These are phyloP conservation scores for Dreissena rostriformis DNA, from an alignment of 1,140 invertebrate genomes.

Conservation along the genomic window DNA sequence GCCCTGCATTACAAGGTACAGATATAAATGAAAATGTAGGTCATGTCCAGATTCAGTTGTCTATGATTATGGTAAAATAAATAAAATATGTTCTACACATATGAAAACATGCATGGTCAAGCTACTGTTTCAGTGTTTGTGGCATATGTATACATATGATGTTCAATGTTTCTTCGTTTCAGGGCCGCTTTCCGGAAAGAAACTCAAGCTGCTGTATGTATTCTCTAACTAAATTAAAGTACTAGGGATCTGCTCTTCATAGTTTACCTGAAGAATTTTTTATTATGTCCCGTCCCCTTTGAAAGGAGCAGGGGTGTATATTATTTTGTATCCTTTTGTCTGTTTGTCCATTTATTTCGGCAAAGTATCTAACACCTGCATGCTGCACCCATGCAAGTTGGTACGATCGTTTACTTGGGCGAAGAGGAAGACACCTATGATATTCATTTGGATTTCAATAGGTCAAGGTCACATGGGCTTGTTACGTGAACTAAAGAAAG, in stretches of 20 bases:
- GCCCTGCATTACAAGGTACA: neutral
- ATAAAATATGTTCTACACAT: neutral
- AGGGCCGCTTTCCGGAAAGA: conserved; percentile 49
- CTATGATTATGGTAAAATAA: neutral
- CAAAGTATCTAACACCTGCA: neutral
- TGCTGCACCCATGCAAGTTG: neutral
- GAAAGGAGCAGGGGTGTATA: neutral
- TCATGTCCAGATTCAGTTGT: neutral
- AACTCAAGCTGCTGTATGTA: conserved; percentile 50
- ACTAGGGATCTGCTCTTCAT: neutral
- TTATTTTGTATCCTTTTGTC: neutral
- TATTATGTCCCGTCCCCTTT: neutral
- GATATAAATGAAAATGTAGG: neutral
- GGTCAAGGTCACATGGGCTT: too few species aligned
- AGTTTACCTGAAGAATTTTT: neutral
- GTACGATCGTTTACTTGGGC: too few species aligned
- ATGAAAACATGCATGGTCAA: neutral
- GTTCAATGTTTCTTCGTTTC: conserved; percentile 11
- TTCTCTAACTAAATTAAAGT: neutral
- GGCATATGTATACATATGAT: neutral
- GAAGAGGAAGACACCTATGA: too few species aligned
- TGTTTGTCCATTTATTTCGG: neutral
- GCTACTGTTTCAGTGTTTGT: neutral
- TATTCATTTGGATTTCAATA: too few species aligned
- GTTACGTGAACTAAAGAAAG: too few species aligned